phyloP scores from a whole-genome alignment of 92 coral and sea anemone genomes.

The Heteractis magnifica region DNA sequence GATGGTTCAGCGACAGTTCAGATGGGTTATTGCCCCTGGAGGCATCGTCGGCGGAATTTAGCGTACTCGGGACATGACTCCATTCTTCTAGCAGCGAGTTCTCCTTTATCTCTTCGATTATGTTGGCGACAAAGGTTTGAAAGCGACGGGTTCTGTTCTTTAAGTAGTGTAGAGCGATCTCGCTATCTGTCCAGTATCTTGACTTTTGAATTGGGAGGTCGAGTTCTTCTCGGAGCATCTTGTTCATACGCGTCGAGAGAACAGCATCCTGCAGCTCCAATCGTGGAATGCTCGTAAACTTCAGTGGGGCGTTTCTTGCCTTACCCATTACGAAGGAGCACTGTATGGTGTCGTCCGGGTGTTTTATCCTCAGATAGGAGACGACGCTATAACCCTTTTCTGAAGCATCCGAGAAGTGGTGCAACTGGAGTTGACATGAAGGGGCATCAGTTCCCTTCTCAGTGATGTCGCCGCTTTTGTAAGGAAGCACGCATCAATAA shows the following conservation, averaged over 20 bases:
- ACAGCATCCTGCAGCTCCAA: too few species aligned
- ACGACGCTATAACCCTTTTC: too few species aligned
- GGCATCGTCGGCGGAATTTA: too few species aligned
- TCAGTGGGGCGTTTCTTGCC: constrained; percentile 46
- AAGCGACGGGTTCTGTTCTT: constrained; percentile 52
- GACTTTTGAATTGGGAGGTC: constrained; percentile 26
- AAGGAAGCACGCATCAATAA: too few species aligned
- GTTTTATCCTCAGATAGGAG: constrained; percentile 39
- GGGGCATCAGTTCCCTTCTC: not conserved
- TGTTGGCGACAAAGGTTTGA: too few species aligned
- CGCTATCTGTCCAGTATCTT: too few species aligned
- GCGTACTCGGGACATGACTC: too few species aligned
- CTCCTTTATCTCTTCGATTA: constrained; percentile 55
- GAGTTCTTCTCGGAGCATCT: too few species aligned
- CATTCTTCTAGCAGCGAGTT: constrained; percentile 48
- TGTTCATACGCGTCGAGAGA: constrained; percentile 42
- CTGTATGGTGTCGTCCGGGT: constrained; percentile 39
- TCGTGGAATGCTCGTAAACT: too few species aligned
- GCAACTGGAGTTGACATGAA: constrained; percentile 34
- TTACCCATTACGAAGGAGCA: constrained; percentile 57
- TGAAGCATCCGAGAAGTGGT: too few species aligned
- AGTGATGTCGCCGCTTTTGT: too few species aligned
- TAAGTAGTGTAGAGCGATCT: constrained; percentile 48
- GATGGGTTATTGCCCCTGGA: too few species aligned
- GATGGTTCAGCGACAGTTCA: constrained; percentile 37